These are phyloP conservation scores for Suncus etruscus DNA, from an alignment of 2,113 vertebrate genomes.

Conservation along the genomic window DNA sequence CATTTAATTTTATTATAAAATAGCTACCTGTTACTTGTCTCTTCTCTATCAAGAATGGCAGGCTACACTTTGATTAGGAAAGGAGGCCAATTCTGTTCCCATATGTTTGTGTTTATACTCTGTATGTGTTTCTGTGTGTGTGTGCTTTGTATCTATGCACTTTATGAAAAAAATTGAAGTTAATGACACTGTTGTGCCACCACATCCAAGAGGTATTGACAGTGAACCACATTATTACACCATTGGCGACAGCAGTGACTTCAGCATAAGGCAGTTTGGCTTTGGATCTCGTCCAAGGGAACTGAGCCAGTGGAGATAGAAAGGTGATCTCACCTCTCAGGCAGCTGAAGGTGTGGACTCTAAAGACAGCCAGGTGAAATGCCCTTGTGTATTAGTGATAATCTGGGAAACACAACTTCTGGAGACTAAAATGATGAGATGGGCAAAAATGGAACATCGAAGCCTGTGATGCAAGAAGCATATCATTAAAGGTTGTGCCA, in stretches of 20 bases:
- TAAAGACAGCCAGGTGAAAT: constrained; percentile 47
- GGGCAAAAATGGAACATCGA: not conserved
- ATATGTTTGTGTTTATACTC: not conserved
- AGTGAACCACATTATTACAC: constrained; percentile 16
- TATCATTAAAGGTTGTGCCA: constrained; percentile 69
- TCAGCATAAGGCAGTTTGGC: constrained; percentile 44
- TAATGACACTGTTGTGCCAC: not conserved
- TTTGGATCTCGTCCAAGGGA: constrained; percentile 55
- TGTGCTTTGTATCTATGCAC: accelerated
- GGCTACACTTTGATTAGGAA: constrained; percentile 39
- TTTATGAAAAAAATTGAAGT: not conserved
- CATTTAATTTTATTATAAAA: no score
- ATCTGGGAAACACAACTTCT: constrained; percentile 48
- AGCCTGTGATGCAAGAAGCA: constrained; percentile 58
- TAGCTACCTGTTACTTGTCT: no score
- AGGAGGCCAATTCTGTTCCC: not conserved
- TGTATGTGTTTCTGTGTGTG: not conserved
- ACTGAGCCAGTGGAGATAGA: constrained; percentile 38
- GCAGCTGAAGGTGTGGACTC: not conserved
- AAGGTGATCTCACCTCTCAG: constrained; percentile 59
- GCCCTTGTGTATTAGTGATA: constrained; percentile 40
- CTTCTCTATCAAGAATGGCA: constrained; percentile 25
- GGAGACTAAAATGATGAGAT: constrained; percentile 35
- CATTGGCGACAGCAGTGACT: constrained; percentile 32
- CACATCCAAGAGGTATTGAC: not conserved